Evolutionary conservation across 2,113 vertebrate species (phyloP).

Genomic region (Scytalopus superciliaris): DNA sequence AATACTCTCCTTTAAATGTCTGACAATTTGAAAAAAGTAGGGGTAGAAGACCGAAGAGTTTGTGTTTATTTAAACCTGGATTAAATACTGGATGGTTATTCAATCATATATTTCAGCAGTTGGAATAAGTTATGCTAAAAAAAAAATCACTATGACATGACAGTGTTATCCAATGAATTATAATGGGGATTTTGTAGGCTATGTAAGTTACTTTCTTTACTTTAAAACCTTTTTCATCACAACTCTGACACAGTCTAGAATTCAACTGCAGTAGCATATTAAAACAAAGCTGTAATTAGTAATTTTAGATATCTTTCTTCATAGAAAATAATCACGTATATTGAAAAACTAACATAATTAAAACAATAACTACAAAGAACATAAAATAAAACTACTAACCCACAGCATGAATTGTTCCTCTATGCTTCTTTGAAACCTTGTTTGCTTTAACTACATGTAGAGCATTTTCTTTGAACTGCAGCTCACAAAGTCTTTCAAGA

Average conservation of each 20-base stretch:
- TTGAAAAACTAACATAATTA: not conserved
- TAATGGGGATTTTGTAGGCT: not conserved
- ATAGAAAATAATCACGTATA: not conserved
- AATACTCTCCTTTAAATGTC: not conserved
- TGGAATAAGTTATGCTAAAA: not conserved
- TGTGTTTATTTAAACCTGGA: not conserved
- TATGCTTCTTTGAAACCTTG: slow-evolving; percentile 80
- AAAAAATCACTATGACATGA: not conserved
- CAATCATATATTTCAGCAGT: not conserved
- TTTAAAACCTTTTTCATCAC: not conserved
- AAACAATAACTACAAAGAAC: slow-evolving; percentile 6
- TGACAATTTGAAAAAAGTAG: not conserved
- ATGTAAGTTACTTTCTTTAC: not conserved
- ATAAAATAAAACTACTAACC: slow-evolving; percentile 73
- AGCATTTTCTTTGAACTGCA: slow-evolving; percentile 82
- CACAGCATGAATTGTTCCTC: slow-evolving; percentile 75
- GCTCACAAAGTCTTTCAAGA: slow-evolving; percentile 85
- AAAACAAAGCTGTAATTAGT: not conserved
- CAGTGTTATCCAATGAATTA: not conserved
- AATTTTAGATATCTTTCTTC: not conserved
- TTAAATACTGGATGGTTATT: not conserved
- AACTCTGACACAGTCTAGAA: slow-evolving; percentile 11
- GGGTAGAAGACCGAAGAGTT: not conserved
- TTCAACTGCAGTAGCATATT: not conserved
- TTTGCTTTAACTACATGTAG: slow-evolving; percentile 72